Evolutionary conservation across 2,797 vertebrate species (phyloP), one percentile per base, ranked within the genome.

Genomic region (Merluccius polli): DNA sequence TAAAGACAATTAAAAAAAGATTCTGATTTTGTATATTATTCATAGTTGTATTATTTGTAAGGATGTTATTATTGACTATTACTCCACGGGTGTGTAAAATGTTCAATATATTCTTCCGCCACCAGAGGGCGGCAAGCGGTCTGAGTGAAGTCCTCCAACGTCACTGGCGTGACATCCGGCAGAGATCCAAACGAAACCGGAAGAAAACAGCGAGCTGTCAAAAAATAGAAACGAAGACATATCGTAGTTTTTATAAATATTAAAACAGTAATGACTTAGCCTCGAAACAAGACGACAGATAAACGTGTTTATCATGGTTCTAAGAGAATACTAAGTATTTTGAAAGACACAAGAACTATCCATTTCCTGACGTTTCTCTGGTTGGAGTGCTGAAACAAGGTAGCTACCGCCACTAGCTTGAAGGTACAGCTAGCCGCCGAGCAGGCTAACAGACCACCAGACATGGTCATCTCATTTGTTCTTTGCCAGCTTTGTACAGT

Each of bases 371-470:
- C 90, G 87, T 92, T 92, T 90, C 84, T 92, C 81, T 86, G 82
- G 83, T 77, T 68, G 73, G 78, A 82, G 84, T 75, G 90, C 87
- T 79, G 78, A 90, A 92, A 92, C 88, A 83, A 93, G 93, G 93
- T 92, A 88, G 31, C 67, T 18, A 65, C 59, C 10, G 7, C 21
- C 65, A 88, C 90, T 89, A 88, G 84, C 82, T 38, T 80, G 83
- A 83, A 12, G 0, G 68, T 65, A 75, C 77, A 81, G 87, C 83
- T 72, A 41, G n/a, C 9, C 24, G 24, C 12, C 38, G 11, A 38
- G 36, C 36, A 7, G 36, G n/a, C n/a, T n/a, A n/a, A n/a, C n/a
- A n/a, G n/a, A n/a, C 32, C 12, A 68, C 65, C 65, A 68, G 65
- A 10, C 24, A 15, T 30, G 4, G 29, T 12, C 3, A 3, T 31